A percentile compares a stretch with the other conserved stretches of the same genome.
Conservation (phyloP, 2,113 vertebrate genomes). For the Poeciliopsis retropinna region DNA sequence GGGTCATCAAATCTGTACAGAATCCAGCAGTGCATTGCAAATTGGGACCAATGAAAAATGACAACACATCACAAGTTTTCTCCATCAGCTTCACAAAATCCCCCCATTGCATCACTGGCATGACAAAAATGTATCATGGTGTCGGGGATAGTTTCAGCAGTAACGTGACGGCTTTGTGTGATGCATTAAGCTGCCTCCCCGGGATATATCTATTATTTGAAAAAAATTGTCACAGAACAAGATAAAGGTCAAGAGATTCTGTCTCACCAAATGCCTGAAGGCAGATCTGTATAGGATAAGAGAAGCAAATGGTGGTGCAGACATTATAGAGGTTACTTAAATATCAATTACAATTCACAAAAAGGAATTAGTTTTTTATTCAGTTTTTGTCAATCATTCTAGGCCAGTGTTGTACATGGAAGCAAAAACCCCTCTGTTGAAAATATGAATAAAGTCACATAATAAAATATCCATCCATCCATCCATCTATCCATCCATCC, state of each 20-base stretch:
- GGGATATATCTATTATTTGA: slow-evolving; percentile 5
- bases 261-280: neutral
- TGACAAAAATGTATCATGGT: slow-evolving; percentile 27
- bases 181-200: slow-evolving; percentile 14
- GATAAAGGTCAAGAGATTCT: slow-evolving; percentile 28
- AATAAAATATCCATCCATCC: too few relatives aligned
- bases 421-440: too few relatives aligned
- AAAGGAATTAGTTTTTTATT: too few relatives aligned
- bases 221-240: slow-evolving; percentile 26
- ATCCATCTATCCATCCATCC: too few relatives aligned
- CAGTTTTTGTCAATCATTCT: too few relatives aligned
- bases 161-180: slow-evolving; percentile 2
- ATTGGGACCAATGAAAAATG: slow-evolving; percentile 59
- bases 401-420: too few relatives aligned
- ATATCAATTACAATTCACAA: too few relatives aligned
- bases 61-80: slow-evolving; percentile 37
- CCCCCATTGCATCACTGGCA: slow-evolving; percentile 36
- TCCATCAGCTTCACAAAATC: slow-evolving; percentile 18
- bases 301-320: too few relatives aligned
- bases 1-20: slow-evolving; percentile 54
- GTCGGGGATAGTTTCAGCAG: slow-evolving; percentile 24
- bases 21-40: slow-evolving; percentile 39
- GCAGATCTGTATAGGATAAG: too few relatives aligned
- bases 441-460: too few relatives aligned
- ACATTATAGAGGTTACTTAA: too few relatives aligned